Conservation (phyloP, 2,888 invertebrate genomes). For the Sphaerophoria taeniata region DNA sequence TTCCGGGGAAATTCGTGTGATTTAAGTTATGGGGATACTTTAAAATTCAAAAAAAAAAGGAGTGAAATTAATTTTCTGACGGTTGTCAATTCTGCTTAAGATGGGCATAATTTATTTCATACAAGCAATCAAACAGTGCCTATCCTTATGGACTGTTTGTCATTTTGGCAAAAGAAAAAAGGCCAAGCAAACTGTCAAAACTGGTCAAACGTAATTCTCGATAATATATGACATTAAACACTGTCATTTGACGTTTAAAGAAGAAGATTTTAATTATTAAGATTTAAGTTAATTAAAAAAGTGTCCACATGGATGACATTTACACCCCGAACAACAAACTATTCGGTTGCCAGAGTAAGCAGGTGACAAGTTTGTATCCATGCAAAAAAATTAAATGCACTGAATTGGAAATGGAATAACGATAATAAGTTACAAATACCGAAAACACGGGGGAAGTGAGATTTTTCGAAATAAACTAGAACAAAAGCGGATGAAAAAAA, state of each 20-base stretch:
- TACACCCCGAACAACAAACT: slow-evolving; percentile 44
- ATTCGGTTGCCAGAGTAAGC: slow-evolving; percentile 36
- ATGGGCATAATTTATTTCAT: too few species aligned
- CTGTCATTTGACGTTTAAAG: too few species aligned
- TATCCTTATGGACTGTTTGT: too few species aligned
- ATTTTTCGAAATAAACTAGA: not conserved
- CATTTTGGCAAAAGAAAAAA: too few species aligned
- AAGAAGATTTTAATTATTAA: too few species aligned
- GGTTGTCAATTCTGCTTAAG: too few species aligned
- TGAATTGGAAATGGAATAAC: slow-evolving; percentile 42
- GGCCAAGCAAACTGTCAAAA: too few species aligned
- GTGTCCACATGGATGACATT: slow-evolving; percentile 1
- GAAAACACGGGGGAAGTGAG: slow-evolving; percentile 13
- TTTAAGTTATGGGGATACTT: slow-evolving; percentile 7
- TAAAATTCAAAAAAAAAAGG: not conserved
- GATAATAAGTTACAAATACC: slow-evolving; percentile 25
- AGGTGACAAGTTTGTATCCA: slow-evolving; percentile 54
- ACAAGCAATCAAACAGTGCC: too few species aligned
- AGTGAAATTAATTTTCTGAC: too few species aligned
- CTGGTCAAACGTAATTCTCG: too few species aligned
- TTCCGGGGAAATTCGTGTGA: slow-evolving; percentile 30
- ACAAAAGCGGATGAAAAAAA: slow-evolving; percentile 1
- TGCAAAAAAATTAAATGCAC: slow-evolving; percentile 59
- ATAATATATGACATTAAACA: too few species aligned
- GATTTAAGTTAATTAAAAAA: not conserved